Evolutionary conservation across 1,140 invertebrate genomes (phyloP).

Genomic region (Phocides pigmalion): DNA sequence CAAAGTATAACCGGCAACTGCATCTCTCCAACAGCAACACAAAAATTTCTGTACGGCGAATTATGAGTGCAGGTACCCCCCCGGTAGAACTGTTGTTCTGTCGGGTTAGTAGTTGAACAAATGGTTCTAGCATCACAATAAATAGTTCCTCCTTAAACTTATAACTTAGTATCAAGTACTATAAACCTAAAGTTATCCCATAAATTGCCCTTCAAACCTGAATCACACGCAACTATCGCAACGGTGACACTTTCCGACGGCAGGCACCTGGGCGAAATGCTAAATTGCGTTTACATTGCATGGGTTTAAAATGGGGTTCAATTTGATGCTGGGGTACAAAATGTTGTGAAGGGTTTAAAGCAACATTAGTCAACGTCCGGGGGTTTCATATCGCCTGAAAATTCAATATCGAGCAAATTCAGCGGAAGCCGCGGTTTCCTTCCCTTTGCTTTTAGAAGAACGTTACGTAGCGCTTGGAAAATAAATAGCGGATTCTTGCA

Average conservation of each 20-base stretch:
- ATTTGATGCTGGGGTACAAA: constrained; percentile 18
- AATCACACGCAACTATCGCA: constrained; percentile 12
- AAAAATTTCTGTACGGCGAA: too few relatives aligned
- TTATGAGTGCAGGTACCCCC: too few relatives aligned
- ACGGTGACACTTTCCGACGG: constrained; percentile 5
- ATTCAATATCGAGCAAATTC: constrained; percentile 29
- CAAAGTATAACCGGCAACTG: too few relatives aligned
- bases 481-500: not conserved
- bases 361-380: constrained; percentile 33
- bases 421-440: constrained; percentile 16
- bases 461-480: not conserved
- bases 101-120: too few relatives aligned
- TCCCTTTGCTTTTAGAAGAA: constrained; percentile 2
- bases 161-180: not conserved
- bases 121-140: too few relatives aligned
- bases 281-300: constrained; percentile 27
- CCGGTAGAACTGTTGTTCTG: too few relatives aligned
- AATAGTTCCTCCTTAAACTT: not conserved
- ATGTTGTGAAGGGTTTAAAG: constrained; percentile 23
- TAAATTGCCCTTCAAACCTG: constrained; percentile 9
- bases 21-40: too few relatives aligned
- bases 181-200: constrained; percentile 12
- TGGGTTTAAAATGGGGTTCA: constrained; percentile 18
- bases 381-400: constrained; percentile 30
- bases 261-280: constrained; percentile 20